Conservation (phyloP, 2,888 invertebrate genomes). For the Pyrrhosoma nymphula region DNA sequence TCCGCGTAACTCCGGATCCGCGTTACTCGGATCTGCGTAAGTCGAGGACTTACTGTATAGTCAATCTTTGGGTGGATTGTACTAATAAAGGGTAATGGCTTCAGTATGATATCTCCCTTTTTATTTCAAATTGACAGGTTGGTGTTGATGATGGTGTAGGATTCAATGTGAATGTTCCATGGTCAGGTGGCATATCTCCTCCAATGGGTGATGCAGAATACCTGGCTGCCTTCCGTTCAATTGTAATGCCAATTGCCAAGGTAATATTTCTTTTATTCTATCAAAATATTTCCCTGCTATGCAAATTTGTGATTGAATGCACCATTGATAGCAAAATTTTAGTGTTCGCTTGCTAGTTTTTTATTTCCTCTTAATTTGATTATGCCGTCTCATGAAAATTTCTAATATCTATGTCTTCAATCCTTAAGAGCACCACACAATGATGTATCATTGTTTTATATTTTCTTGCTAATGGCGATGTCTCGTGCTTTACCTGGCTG, state of each 20-base stretch:
- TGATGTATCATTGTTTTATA: too few relatives aligned
- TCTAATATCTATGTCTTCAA: too few relatives aligned
- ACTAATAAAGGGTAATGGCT: background rate
- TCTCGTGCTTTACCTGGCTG: too few relatives aligned
- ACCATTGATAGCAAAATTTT: too few relatives aligned
- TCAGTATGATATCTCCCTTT: background rate
- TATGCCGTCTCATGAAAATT: too few relatives aligned
- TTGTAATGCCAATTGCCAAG: conserved; percentile 97
- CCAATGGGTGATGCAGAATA: conserved; percentile 98
- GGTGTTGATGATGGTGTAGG: conserved; percentile 94
- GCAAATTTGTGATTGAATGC: background rate
- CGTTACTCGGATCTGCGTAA: too few relatives aligned
- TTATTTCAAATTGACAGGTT: conserved; percentile 80
- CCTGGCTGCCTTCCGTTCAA: conserved; percentile 95
- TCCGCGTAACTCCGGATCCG: too few relatives aligned
- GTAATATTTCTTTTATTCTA: conserved; percentile 74
- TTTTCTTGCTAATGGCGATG: too few relatives aligned
- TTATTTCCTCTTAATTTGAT: too few relatives aligned
- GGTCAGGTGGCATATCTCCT: conserved; percentile 93
- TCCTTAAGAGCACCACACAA: too few relatives aligned
- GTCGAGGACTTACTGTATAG: too few relatives aligned
- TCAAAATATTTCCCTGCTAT: background rate
- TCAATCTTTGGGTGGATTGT: background rate
- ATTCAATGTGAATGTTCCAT: conserved; percentile 97
- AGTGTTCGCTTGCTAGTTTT: too few relatives aligned